A percentile compares a stretch with the other conserved stretches of the same genome.
phyloP scores from a whole-genome alignment of 2,113 vertebrate species.

The Melospiza melodia region DNA sequence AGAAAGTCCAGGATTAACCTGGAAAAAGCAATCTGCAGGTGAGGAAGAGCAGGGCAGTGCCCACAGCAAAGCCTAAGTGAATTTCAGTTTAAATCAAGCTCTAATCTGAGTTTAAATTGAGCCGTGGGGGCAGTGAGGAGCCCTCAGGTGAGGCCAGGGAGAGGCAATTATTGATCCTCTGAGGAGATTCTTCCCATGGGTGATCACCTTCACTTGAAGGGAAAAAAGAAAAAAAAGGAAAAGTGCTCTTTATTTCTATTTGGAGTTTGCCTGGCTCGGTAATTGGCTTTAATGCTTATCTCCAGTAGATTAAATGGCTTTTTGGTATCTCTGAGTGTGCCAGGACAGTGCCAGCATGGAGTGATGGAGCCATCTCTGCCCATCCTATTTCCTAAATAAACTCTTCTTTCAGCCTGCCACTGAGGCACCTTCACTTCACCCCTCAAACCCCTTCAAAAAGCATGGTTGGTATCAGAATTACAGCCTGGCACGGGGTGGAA shows the following conservation, averaged over 20 bases:
- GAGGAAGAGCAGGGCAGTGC: background rate
- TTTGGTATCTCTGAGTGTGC: background rate
- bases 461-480: fast-evolving
- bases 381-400: background rate
- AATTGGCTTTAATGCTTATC: constrained; percentile 17
- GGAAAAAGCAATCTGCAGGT: background rate
- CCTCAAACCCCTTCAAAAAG: background rate
- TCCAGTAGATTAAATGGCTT: background rate
- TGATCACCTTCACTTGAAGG: background rate
- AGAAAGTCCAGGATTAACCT: background rate
- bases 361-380: background rate
- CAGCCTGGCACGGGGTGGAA: background rate
- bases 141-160: background rate
- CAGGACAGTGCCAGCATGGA: background rate
- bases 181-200: background rate
- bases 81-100: too few species aligned
- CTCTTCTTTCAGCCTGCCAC: background rate
- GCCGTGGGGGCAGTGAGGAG: background rate
- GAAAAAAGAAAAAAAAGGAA: too few species aligned
- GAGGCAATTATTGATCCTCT: background rate
- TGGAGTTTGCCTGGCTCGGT: background rate
- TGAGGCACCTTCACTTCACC: background rate
- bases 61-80: background rate
- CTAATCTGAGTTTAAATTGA: background rate
- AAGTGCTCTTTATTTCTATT: background rate